These are phyloP conservation scores for Anagyrus pseudococci DNA, from an alignment of 2,888 invertebrate species.

Conservation along the genomic window DNA sequence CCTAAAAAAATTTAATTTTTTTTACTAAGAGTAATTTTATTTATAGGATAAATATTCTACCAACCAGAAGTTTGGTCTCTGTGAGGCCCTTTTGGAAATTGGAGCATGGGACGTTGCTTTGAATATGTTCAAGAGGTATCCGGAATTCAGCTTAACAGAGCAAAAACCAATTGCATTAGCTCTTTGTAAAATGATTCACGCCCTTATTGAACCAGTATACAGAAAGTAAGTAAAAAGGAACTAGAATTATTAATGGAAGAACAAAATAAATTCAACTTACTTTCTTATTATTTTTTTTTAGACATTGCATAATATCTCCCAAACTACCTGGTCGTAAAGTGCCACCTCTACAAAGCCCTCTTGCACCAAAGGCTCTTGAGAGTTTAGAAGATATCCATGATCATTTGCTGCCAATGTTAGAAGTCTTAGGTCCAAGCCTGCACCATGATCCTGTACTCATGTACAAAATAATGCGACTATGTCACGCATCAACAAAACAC, in stretches of 20 bases:
- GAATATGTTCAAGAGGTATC: constrained; percentile 80
- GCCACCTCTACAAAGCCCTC: constrained; percentile 63
- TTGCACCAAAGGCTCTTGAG: constrained; percentile 73
- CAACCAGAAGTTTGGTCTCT: constrained; percentile 94
- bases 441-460: constrained; percentile 88
- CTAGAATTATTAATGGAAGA: constrained; percentile 5
- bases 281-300: constrained; percentile 59
- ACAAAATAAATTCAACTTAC: too few species aligned
- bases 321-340: constrained; percentile 69
- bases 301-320: constrained; percentile 76
- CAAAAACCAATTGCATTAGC: constrained; percentile 81
- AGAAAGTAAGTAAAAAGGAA: constrained; percentile 66
- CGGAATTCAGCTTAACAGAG: constrained; percentile 79
- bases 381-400: constrained; percentile 77
- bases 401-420: constrained; percentile 83
- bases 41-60: constrained; percentile 63
- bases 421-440: constrained; percentile 85
- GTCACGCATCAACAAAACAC: constrained; percentile 55
- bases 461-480: constrained; percentile 78
- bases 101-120: constrained; percentile 92
- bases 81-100: constrained; percentile 85
- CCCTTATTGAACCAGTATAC: constrained; percentile 87
- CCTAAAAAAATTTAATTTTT: constrained; percentile 1
- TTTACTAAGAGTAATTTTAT: constrained; percentile 2
- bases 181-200: constrained; percentile 81